A percentile compares a stretch with the other conserved stretches of the same genome.
Conservation (phyloP, 1,140 invertebrate genomes). For the Venturia canescens region DNA sequence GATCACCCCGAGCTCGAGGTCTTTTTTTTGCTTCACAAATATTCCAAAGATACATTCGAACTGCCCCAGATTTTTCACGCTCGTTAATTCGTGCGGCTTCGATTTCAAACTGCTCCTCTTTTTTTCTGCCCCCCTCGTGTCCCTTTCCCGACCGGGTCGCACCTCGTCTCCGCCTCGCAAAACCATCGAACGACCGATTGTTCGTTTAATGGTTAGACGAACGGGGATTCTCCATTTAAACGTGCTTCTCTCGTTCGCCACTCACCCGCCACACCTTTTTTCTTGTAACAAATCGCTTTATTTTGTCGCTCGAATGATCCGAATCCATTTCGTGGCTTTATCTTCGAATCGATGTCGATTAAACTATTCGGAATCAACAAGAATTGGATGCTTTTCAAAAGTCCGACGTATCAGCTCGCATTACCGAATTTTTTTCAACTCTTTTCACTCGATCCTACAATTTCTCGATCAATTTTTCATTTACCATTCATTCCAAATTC, state of each 20-base stretch:
- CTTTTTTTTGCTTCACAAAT: not conserved
- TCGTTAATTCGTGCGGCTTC: slow-evolving; percentile 10
- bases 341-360: no score
- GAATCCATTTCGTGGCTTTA: no score
- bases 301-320: not conserved
- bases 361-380: no score
- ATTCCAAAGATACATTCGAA: not conserved
- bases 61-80: slow-evolving; percentile 6
- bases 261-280: not conserved
- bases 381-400: no score
- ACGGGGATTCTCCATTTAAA: not conserved
- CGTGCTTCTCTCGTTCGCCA: not conserved
- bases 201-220: not conserved
- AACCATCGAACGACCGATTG: not conserved
- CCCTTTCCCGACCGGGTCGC: not conserved
- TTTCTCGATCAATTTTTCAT: no score
- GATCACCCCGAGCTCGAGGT: not conserved
- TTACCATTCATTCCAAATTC: no score
- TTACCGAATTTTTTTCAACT: no score
- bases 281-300: not conserved
- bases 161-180: not conserved
- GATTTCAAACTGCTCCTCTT: not conserved
- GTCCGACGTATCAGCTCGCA: no score
- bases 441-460: no score
- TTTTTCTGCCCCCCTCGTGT: not conserved